These are phyloP conservation scores for Menidia beryllina DNA, from an alignment of 2,113 vertebrate genomes.

Conservation along the genomic window DNA sequence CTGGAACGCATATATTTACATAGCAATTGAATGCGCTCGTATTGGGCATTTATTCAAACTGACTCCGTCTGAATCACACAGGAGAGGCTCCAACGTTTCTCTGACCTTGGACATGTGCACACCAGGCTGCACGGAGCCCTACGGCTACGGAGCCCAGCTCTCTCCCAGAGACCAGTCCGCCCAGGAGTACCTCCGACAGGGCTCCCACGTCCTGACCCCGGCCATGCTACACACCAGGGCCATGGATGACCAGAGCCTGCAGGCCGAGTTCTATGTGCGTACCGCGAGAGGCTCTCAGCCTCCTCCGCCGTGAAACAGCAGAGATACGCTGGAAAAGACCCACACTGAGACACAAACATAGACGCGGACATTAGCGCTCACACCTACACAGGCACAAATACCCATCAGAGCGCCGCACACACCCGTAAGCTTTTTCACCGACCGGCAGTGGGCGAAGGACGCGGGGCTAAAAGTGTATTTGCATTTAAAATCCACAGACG, in stretches of 20 bases:
- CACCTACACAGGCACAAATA: slow-evolving; percentile 47
- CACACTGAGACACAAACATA: slow-evolving; percentile 33
- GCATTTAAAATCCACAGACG: slow-evolving; percentile 58
- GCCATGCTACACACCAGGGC: slow-evolving; percentile 91
- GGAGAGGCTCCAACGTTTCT: slow-evolving; percentile 97
- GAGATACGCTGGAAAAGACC: slow-evolving; percentile 51
- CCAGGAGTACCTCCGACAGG: slow-evolving; percentile 91
- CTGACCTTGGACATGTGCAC: slow-evolving; percentile 99
- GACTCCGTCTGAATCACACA: slow-evolving; percentile 63
- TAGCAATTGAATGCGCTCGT: not conserved
- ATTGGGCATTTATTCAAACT: not conserved
- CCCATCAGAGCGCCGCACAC: slow-evolving; percentile 46
- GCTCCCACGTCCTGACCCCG: slow-evolving; percentile 87
- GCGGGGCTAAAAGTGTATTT: slow-evolving; percentile 57
- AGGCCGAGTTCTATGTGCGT: slow-evolving; percentile 97
- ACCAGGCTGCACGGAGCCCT: slow-evolving; percentile 93
- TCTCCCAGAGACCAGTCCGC: slow-evolving; percentile 94
- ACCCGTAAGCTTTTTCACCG: slow-evolving; percentile 63
- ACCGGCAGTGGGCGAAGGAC: slow-evolving; percentile 62
- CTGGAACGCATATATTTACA: slow-evolving; percentile 8
- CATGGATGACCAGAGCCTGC: slow-evolving; percentile 92
- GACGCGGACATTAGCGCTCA: slow-evolving; percentile 26
- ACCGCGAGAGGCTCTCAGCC: slow-evolving; percentile 24
- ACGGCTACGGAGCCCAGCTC: slow-evolving; percentile 92
- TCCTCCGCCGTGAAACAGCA: slow-evolving; percentile 60